Evolutionary conservation across 2,113 vertebrate genomes (phyloP), one percentile per base, ranked within the genome.

Genomic region (Trochalopteron elliotii): DNA sequence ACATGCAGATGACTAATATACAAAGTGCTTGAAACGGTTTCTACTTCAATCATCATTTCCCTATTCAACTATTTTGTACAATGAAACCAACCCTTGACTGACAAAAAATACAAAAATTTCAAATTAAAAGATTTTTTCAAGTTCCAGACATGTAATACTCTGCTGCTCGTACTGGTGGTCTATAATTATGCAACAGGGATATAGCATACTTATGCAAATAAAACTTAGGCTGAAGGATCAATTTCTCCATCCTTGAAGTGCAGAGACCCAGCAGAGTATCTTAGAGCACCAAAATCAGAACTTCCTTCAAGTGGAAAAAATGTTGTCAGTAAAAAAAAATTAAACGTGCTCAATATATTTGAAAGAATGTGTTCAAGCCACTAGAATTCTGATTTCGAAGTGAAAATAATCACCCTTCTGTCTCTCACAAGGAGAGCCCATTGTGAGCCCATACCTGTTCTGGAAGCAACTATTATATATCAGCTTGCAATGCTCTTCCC

Each of bases 131-230:
- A 74, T 63, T 59, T 74, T 83, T 93, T 93, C 64, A 78, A 40
- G 56, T 81, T 94, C 21, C 39, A 89, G 64, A 70, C 22, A 83
- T 49, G 35, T 28, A 87, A 90, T 75, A 90, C 25, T 75, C 76
- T 87, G 56, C 52, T 67, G 68, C 42, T 92, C 0, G 0, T 59
- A 45, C 17, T 56, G 31, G 68, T 81, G 77, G 60, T 60, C 74
- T 89, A 23, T 64, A 95, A 89, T 78, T 87, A 81, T 40, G 68
- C 80, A 87, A 85, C 37, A 74, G 7, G 44, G 76, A 92, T 87
- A 87, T 7, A 92, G 64, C 56, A 76, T 31, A 92, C 37, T 93
- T 89, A 92, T 60, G 80, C 27, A 97, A 92, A 93, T 92, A 12
- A 63, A 80, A 89, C 35, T 45, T 88, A 59, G 10, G 44, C 72